Evolutionary conservation across 2,888 invertebrate species (phyloP).

Genomic region (Taenaris catops): DNA sequence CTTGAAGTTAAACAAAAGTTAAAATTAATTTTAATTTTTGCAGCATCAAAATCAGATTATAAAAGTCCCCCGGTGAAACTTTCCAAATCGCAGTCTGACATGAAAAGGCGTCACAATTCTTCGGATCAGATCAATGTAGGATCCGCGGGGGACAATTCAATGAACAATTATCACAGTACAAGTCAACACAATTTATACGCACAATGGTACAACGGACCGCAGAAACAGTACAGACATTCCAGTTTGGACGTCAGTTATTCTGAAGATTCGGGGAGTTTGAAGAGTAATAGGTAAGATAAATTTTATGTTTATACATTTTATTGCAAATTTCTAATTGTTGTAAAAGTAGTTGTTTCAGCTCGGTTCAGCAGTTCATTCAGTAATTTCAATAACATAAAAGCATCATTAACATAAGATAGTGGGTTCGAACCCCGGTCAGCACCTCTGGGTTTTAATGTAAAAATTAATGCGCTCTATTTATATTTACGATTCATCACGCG

Average conservation of each 20-base stretch:
- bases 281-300: constrained; percentile 79
- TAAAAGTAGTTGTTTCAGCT: no score
- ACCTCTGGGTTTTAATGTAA: no score
- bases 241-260: constrained; percentile 79
- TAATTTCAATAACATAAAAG: no score
- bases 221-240: constrained; percentile 51
- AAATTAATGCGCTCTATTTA: no score
- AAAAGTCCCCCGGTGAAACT: constrained; percentile 56
- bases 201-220: constrained; percentile 56
- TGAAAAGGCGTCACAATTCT: constrained; percentile 77
- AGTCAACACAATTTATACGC: constrained; percentile 61
- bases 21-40: constrained; percentile 27
- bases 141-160: constrained; percentile 45
- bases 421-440: no score
- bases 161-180: constrained; percentile 56
- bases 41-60: constrained; percentile 53
- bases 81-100: constrained; percentile 72
- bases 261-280: constrained; percentile 85
- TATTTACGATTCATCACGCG: no score
- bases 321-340: no score
- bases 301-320: no score
- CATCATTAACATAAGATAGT: no score
- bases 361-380: no score
- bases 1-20: no score
- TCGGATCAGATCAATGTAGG: constrained; percentile 56